Evolutionary conservation across 2,113 vertebrate species (phyloP), one percentile per base, ranked within the genome.

Genomic region (Sylvicapra grimmia): DNA sequence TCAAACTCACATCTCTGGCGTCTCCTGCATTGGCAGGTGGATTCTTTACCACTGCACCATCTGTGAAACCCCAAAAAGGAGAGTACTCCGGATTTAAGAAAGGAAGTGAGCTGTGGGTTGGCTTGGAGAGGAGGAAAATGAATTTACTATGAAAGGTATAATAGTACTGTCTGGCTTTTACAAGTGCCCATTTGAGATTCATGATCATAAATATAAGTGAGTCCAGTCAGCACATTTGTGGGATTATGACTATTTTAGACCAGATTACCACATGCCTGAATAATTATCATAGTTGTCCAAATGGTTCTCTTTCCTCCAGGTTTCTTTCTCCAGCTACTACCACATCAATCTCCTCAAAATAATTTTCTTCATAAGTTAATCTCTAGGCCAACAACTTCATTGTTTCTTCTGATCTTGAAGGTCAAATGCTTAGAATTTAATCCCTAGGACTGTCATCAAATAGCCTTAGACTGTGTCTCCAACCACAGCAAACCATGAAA

Each of bases 151-250:
- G 47, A 15, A 68, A 94, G 68, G 53, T 93, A 40, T 27, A 27
- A 11, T 63, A 83, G 44, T 12, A 29, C 33, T 63, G 6, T 47
- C 77, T 93, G 77, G 27, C n/a, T 95, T 89, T 77, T 93, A 40
- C 63, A 54, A 96, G 54, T 96, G 27, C 65, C 51, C 89, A 75
- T 94, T 80, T 84, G 90, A 80, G 90, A 98, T 84, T 95, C 31
- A n/a, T 86, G 72, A 25, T 97, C 95, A 83, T 95, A 97, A 97
- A 90, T 83, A 23, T 53, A 92, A 85, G 63, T 92, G 79, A 89
- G 47, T 88, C 40, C 47, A 87, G 61, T 90, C 91, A 89, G 82
- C 77, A 90, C 15, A 53, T 80, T 85, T 94, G 21, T 58, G 21
- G 5, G 47, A 85, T 87, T 86, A 93, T 86, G 87, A 65, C 61